These are phyloP conservation scores for Coregonus clupeaformis DNA, from an alignment of 2,113 vertebrate species.

Conservation along the genomic window DNA sequence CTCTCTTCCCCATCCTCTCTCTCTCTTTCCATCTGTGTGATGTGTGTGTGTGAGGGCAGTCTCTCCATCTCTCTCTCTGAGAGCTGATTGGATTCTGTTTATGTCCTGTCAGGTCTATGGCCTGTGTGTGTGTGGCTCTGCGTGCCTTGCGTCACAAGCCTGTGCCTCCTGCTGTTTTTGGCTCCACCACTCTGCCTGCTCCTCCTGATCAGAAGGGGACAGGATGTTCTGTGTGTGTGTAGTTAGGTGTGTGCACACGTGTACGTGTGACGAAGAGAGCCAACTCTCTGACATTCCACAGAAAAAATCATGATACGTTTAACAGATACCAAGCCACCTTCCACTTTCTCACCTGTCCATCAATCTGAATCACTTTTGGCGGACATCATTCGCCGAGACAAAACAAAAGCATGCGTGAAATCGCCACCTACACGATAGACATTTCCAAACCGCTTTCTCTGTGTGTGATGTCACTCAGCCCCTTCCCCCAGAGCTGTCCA, in stretches of 20 bases:
- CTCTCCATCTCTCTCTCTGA: slow-evolving; percentile 5
- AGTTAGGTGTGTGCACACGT: slow-evolving; percentile 10
- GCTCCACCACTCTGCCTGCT: background rate
- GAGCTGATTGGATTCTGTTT: slow-evolving; percentile 44
- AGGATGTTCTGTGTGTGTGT: slow-evolving; percentile 4
- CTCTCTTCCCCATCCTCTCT: background rate
- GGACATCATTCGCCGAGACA: too few relatives aligned
- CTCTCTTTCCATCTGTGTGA: background rate
- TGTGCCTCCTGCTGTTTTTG: background rate
- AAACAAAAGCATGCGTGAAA: too few relatives aligned
- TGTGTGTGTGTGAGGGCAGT: slow-evolving; percentile 1
- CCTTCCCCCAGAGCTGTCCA: background rate
- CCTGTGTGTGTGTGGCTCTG: background rate
- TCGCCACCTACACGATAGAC: background rate
- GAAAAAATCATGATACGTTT: background rate
- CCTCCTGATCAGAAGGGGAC: background rate
- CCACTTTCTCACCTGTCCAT: too few relatives aligned
- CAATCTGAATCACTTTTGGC: too few relatives aligned
- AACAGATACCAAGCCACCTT: too few relatives aligned
- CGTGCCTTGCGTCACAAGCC: background rate
- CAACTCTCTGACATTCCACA: background rate
- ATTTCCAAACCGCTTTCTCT: background rate
- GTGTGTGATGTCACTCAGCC: background rate
- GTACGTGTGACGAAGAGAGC: background rate
- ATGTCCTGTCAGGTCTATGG: slow-evolving; percentile 22